These are phyloP conservation scores for Numida meleagris DNA, from an alignment of 2,113 vertebrate genomes.

Conservation along the genomic window DNA sequence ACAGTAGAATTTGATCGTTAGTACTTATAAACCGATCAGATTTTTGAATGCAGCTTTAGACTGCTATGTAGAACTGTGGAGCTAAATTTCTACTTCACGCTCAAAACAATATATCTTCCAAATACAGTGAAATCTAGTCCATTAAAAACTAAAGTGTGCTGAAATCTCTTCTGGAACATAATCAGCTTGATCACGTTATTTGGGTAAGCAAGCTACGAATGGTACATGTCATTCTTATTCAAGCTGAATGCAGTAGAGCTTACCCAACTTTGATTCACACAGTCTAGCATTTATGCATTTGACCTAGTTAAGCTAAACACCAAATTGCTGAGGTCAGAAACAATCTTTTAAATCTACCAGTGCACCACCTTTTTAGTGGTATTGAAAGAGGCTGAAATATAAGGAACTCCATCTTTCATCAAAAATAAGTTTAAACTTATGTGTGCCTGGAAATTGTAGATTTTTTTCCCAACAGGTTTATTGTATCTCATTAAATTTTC, in stretches of 20 bases:
- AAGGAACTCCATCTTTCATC: too few relatives aligned
- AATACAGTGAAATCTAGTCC: neutral
- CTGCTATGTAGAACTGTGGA: conserved; percentile 22
- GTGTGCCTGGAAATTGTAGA: neutral
- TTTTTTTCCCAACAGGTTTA: neutral
- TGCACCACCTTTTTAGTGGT: neutral
- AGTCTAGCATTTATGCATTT: neutral
- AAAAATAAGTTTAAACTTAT: too few relatives aligned
- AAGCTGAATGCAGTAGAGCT: neutral
- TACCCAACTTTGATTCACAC: neutral
- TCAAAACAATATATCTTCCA: neutral
- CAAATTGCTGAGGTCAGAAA: neutral
- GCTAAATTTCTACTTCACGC: neutral
- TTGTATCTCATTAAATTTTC: neutral
- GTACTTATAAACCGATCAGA: conserved; percentile 42
- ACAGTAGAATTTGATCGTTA: conserved; percentile 70
- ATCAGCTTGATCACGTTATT: neutral
- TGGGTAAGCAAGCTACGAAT: neutral
- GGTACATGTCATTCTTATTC: neutral
- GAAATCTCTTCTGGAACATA: neutral
- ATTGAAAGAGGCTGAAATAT: neutral
- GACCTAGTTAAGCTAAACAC: neutral
- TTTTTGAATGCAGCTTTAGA: conserved; percentile 67
- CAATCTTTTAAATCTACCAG: neutral
- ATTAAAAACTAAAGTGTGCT: neutral